Base-by-base conservation (phyloP, 2,113 vertebrate genomes). In the Peromyscus maniculatus region DNA sequence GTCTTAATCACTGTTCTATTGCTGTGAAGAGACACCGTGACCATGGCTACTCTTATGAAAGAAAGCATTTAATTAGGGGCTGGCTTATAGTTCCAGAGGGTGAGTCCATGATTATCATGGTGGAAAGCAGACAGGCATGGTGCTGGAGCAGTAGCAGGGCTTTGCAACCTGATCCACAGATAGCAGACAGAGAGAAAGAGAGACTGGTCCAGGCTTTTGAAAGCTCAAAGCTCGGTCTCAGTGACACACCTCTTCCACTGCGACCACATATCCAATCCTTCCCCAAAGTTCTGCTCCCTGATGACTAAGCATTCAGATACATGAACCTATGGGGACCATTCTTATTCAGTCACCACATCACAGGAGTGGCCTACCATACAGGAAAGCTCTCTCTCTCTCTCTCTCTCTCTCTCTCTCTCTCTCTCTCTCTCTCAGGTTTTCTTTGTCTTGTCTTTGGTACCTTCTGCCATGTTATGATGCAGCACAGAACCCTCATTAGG, bases 321-420 rank as follows among this genome's bases (percentile, higher is more conserved):
- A 43, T 22, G 72, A 24, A 43, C 43, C 75, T 16, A 49, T 31
- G 13, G 46, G 75, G 15, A 13, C 26, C 43, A 17, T 49, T 78
- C 43, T 78, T 78, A 49, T 16, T 78, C 43, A 78, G 31, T 0
- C n/a, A 49, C 39, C 75, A 31, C 43, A 31, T 78, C 46, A 8
- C 0, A 78, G 59, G 43, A 66, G 11, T 2, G 6, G 7, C 19
- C 72, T 13, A 39, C 16, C 16, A 1, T 2, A 11, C 13, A 52
- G 59, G 43, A 31, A 66, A 64, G 57, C 57, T 90, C 39, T 46
- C 39, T 46, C 3, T 19, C 11, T 33, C 28, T 46, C 3, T 19
- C 11, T 33, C 28, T 46, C 3, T 19, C 11, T 33, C 28, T 46
- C 3, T 19, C 11, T 33, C 28, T 46, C 3, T 19, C 11, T 33